phyloP scores from a whole-genome alignment of 2,113 vertebrate species.

The Ptilorrhoa leucosticta region DNA sequence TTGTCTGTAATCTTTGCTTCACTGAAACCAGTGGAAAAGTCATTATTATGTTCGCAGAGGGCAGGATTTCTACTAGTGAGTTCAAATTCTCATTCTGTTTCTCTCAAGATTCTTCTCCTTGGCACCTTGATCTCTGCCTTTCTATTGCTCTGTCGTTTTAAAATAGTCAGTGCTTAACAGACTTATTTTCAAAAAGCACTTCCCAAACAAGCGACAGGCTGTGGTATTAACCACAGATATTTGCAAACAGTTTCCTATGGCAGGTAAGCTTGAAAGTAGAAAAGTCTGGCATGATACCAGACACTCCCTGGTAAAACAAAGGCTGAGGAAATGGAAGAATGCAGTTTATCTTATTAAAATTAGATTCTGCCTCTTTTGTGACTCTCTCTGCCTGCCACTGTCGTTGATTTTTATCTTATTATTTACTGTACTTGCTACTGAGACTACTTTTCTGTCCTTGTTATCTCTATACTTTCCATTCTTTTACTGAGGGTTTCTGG shows the following conservation, averaged over 20 bases:
- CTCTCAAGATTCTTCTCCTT: not conserved
- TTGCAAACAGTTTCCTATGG: not conserved
- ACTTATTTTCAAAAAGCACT: not conserved
- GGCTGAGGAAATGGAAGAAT: conserved; percentile 10
- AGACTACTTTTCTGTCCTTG: not conserved
- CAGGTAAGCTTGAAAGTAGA: not conserved
- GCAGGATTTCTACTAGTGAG: not conserved
- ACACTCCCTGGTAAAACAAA: not conserved
- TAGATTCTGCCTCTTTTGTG: not conserved
- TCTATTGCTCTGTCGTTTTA: not conserved
- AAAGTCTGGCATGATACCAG: not conserved
- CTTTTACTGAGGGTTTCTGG: not conserved
- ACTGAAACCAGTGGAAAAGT: conserved; percentile 10
- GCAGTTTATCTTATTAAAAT: not conserved
- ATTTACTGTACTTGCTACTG: not conserved
- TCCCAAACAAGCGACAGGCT: not conserved
- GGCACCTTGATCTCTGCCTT: not conserved
- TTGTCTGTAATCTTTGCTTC: not conserved
- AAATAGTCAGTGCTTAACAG: not conserved
- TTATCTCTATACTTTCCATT: not conserved
- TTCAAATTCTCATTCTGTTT: not conserved
- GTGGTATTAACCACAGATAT: not conserved
- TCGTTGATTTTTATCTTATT: not conserved
- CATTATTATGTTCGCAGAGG: not conserved
- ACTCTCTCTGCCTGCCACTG: not conserved